Conservation (phyloP, 2,888 invertebrate species). For the Drosophila longiperda region DNA sequence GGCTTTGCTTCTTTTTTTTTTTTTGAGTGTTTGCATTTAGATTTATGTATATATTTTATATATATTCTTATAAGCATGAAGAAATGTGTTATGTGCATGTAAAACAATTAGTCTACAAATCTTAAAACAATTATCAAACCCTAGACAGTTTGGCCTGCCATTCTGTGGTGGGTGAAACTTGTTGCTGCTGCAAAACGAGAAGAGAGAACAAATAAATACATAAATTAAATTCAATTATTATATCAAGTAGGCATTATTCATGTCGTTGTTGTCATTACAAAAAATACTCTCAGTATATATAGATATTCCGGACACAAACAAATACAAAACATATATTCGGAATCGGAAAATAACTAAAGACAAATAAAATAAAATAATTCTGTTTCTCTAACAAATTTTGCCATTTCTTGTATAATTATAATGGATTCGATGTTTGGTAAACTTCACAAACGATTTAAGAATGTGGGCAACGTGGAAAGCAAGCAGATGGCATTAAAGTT, state of each 20-base stretch:
- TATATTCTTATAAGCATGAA: constrained; percentile 30
- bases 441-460: constrained; percentile 30
- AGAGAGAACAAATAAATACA: constrained; percentile 1
- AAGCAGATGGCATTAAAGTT: constrained; percentile 67
- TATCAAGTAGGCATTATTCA: neutral
- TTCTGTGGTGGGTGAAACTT: constrained; percentile 76
- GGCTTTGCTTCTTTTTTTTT: constrained; percentile 29
- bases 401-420: neutral
- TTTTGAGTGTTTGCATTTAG: constrained; percentile 34
- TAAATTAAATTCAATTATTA: neutral
- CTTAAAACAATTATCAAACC: constrained; percentile 55
- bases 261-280: too few species aligned
- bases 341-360: neutral
- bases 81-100: constrained; percentile 44
- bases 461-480: constrained; percentile 54
- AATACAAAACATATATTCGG: constrained; percentile 1
- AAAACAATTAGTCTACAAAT: constrained; percentile 50
- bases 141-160: constrained; percentile 81
- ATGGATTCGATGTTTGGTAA: constrained; percentile 66
- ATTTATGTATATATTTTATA: constrained; percentile 16
- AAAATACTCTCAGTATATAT: neutral
- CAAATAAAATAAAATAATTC: neutral
- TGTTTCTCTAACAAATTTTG: neutral
- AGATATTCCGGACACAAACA: neutral
- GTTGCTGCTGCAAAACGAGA: constrained; percentile 57